These are phyloP conservation scores for Penaeus japonicus DNA, from an alignment of 1,140 invertebrate species.

Conservation along the genomic window DNA sequence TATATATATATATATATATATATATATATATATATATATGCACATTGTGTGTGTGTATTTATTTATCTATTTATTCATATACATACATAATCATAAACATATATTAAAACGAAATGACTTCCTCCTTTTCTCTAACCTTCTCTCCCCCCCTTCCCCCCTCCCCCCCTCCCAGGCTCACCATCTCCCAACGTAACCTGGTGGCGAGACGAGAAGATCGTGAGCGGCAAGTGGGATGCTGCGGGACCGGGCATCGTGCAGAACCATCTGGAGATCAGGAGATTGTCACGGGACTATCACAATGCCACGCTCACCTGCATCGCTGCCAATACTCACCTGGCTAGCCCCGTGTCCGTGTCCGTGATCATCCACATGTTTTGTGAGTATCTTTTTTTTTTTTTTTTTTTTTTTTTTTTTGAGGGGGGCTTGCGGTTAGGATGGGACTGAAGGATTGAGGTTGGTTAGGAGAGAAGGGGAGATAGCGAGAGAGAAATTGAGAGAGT, in stretches of 20 bases:
- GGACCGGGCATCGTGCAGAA: conserved; percentile 65
- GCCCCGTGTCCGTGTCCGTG: conserved; percentile 70
- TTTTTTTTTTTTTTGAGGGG: too few species aligned
- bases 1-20: too few species aligned
- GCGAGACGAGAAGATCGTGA: conserved; percentile 76
- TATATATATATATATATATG: too few species aligned
- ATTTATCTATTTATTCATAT: too few species aligned
- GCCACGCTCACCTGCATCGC: conserved; percentile 83
- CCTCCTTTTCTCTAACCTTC: too few species aligned
- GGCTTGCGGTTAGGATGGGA: too few species aligned
- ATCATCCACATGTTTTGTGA: conserved; percentile 75
- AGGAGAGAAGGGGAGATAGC: neutral
- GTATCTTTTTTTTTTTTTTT: too few species aligned
- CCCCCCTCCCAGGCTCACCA: conserved; percentile 72
- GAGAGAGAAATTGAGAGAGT: neutral
- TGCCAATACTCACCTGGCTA: conserved; percentile 79
- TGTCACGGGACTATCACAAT: conserved; percentile 77
- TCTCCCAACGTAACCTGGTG: conserved; percentile 86
- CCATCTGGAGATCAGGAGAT: conserved; percentile 68
- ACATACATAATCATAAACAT: too few species aligned
- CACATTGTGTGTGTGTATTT: too few species aligned
- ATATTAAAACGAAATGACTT: neutral
- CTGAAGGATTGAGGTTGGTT: too few species aligned
- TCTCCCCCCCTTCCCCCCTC: neutral
- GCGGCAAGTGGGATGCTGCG: conserved; percentile 57